Percentiles rank a stretch among this genome's conserved stretches.
Conservation (phyloP, 1,140 invertebrate genomes). For the Rhizoglyphus robini region DNA sequence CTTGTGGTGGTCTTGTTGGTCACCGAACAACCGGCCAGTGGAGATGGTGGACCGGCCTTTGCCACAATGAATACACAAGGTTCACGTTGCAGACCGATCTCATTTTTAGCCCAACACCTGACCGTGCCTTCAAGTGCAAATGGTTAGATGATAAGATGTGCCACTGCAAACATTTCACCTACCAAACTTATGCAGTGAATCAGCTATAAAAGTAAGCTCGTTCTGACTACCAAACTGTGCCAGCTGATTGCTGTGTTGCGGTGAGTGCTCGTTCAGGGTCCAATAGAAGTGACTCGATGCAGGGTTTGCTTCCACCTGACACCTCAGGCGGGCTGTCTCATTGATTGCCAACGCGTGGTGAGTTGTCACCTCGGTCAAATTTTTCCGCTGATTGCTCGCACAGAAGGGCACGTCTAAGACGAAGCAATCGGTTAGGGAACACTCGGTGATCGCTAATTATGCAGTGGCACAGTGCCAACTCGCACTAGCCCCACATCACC, state of each 20-base stretch:
- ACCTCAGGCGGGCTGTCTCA: slow-evolving; percentile 27
- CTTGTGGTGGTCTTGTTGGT: slow-evolving; percentile 28
- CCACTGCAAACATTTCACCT: neutral
- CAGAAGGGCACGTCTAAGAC: slow-evolving; percentile 12
- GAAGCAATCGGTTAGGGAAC: too few species aligned
- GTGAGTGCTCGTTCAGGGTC: slow-evolving; percentile 23
- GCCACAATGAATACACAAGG: slow-evolving; percentile 29
- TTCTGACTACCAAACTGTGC: neutral
- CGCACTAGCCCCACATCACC: too few species aligned
- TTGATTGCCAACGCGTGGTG: slow-evolving; percentile 18
- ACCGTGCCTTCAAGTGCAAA: slow-evolving; percentile 27
- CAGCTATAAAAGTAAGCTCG: slow-evolving; percentile 1
- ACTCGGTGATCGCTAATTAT: neutral
- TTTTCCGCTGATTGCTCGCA: neutral
- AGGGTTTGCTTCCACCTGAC: slow-evolving; percentile 30
- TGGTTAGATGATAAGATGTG: neutral
- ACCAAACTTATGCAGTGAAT: neutral
- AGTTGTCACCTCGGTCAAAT: neutral
- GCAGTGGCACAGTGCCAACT: neutral
- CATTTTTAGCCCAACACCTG: slow-evolving; percentile 29
- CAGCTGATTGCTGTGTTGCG: neutral
- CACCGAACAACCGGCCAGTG: slow-evolving; percentile 27
- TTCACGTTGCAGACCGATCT: slow-evolving; percentile 27
- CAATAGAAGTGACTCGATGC: slow-evolving; percentile 25
- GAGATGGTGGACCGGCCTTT: slow-evolving; percentile 29